A percentile compares a stretch with the other conserved stretches of the same genome.
phyloP scores from a whole-genome alignment of 2,888 invertebrate genomes.

The Linnaemya tessellans region DNA sequence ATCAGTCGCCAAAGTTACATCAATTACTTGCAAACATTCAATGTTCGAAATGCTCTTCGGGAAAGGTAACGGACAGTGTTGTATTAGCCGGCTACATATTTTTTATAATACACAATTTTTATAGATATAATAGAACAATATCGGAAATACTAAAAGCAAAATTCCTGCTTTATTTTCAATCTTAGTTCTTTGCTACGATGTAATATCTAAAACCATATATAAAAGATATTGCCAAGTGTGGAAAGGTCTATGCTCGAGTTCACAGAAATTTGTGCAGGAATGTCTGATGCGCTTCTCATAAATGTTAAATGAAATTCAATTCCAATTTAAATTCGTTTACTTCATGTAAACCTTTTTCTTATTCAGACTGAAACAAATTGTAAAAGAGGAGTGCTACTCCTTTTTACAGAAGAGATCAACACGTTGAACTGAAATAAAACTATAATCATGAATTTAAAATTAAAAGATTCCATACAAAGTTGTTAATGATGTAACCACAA shows the following conservation, averaged over 20 bases:
- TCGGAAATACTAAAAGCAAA: no score
- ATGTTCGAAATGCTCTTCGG: no score
- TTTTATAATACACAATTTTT: no score
- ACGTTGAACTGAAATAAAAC: slow-evolving; percentile 9
- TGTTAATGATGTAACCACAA: no score
- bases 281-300: slow-evolving; percentile 48
- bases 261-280: not conserved
- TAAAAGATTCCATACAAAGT: no score
- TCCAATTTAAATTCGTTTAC: slow-evolving; percentile 82
- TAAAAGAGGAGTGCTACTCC: slow-evolving; percentile 20
- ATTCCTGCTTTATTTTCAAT: no score
- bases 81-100: no score
- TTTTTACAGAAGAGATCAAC: slow-evolving; percentile 3
- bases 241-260: not conserved
- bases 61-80: no score
- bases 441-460: not conserved
- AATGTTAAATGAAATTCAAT: slow-evolving; percentile 82
- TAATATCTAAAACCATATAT: no score
- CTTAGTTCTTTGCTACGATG: no score
- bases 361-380: slow-evolving; percentile 23
- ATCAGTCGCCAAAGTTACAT: not conserved
- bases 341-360: slow-evolving; percentile 77
- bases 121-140: no score
- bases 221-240: not conserved
- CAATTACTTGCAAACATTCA: no score